These are phyloP conservation scores for Drosophila orosa DNA, from an alignment of 1,140 invertebrate species.

Conservation along the genomic window DNA sequence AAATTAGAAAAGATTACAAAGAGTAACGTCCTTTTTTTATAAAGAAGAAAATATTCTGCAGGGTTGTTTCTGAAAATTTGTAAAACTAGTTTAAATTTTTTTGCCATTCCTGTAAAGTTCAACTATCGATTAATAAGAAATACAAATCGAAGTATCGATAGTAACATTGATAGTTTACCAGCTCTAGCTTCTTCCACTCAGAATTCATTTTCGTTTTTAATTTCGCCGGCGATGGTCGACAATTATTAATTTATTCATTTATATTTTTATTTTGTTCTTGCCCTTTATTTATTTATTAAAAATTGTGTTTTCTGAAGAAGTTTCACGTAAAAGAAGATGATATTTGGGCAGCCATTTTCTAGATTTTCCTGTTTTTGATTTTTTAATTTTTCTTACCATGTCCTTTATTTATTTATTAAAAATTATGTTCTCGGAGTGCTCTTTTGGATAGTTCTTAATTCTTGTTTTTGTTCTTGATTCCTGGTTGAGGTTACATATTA, in stretches of 20 bases:
- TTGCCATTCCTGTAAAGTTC: background rate
- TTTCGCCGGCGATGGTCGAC: background rate
- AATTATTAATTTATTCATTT: background rate
- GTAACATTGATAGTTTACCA: background rate
- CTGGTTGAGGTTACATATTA: too few species aligned
- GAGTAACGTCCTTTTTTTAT: background rate
- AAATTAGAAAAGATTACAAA: background rate
- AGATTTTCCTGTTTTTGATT: too few species aligned
- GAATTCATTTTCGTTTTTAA: background rate
- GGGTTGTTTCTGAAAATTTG: background rate
- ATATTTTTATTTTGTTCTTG: background rate
- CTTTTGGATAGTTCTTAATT: too few species aligned
- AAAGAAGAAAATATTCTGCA: too few species aligned
- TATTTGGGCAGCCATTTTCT: too few species aligned
- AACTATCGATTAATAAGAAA: background rate
- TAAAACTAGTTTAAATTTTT: background rate
- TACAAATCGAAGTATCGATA: background rate
- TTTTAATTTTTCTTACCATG: background rate
- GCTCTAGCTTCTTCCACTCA: background rate
- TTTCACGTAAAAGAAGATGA: too few species aligned
- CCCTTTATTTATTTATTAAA: too few species aligned
- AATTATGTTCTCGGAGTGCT: too few species aligned
- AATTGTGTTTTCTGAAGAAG: too few species aligned
- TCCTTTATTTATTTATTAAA: too few species aligned
- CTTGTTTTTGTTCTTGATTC: too few species aligned